Conservation (phyloP, 2,888 invertebrate genomes). For the Sycophila texana region DNA sequence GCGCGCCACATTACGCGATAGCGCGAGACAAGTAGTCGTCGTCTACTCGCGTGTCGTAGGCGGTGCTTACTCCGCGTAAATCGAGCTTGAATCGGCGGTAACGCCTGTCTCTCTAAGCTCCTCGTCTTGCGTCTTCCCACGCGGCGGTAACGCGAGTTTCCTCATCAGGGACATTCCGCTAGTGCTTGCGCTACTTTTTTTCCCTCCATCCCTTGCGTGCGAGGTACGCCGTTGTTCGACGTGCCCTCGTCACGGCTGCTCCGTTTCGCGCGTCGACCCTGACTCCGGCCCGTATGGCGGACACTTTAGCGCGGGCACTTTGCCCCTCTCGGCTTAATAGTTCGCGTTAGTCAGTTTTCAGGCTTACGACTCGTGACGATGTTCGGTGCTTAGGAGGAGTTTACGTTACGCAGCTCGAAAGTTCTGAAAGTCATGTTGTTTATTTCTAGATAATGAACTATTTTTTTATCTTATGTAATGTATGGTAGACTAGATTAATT, state of each 20-base stretch:
- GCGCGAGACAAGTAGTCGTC: slow-evolving; percentile 4
- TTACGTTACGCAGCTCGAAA: background rate
- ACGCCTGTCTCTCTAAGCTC: slow-evolving; percentile 18
- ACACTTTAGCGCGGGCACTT: background rate
- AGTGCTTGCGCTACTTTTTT: slow-evolving; percentile 1
- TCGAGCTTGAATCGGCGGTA: slow-evolving; percentile 40
- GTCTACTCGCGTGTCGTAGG: background rate
- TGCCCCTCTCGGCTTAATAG: slow-evolving; percentile 19
- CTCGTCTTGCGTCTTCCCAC: background rate
- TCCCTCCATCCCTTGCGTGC: background rate
- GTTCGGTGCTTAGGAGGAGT: slow-evolving; percentile 14
- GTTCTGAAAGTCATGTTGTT: background rate
- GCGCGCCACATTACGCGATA: background rate
- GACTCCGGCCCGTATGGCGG: background rate
- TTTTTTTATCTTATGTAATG: no score
- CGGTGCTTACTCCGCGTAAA: slow-evolving; percentile 27
- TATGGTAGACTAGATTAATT: no score
- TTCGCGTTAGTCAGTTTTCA: slow-evolving; percentile 21
- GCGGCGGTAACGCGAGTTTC: no score
- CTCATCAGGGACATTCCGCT: background rate
- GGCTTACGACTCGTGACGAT: slow-evolving; percentile 26
- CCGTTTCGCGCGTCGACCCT: background rate
- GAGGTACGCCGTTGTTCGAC: slow-evolving; percentile 4
- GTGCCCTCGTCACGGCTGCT: background rate
- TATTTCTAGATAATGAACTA: no score